Conservation (phyloP, 2,113 vertebrate genomes). For the Erpornis zantholeuca region DNA sequence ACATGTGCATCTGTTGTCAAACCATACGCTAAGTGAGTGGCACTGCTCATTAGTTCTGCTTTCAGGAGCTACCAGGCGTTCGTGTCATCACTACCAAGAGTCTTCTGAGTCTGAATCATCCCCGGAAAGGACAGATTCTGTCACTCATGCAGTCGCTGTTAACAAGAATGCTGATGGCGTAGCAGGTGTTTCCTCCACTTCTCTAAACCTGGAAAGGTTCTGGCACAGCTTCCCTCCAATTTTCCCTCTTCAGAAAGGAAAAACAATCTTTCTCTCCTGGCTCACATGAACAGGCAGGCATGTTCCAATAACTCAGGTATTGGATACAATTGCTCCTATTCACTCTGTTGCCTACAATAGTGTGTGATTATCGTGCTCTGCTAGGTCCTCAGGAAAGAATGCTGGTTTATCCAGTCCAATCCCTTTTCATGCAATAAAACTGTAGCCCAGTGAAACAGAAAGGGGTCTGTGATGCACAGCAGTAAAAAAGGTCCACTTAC, state of each 20-base stretch:
- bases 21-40: constrained; percentile 64
- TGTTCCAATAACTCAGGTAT: constrained; percentile 33
- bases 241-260: constrained; percentile 45
- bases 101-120: constrained; percentile 71
- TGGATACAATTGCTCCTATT: constrained; percentile 4
- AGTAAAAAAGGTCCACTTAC: background rate
- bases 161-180: constrained; percentile 58
- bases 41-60: constrained; percentile 71
- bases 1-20: constrained; percentile 70
- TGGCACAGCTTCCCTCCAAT: constrained; percentile 43
- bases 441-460: background rate
- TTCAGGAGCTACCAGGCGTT: constrained; percentile 57
- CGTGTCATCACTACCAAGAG: constrained; percentile 62
- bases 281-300: constrained; percentile 5
- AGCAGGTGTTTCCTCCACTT: constrained; percentile 69
- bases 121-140: constrained; percentile 66
- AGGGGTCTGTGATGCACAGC: background rate
- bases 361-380: background rate
- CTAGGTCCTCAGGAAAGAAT: background rate
- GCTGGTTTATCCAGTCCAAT: background rate
- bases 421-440: background rate
- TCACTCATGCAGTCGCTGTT: constrained; percentile 39
- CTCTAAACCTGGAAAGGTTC: constrained; percentile 67
- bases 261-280: constrained; percentile 36
- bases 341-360: background rate